Percentiles rank a stretch among this genome's conserved stretches.
phyloP scores from a whole-genome alignment of 2,113 vertebrate genomes.

The Cygnus atratus region DNA sequence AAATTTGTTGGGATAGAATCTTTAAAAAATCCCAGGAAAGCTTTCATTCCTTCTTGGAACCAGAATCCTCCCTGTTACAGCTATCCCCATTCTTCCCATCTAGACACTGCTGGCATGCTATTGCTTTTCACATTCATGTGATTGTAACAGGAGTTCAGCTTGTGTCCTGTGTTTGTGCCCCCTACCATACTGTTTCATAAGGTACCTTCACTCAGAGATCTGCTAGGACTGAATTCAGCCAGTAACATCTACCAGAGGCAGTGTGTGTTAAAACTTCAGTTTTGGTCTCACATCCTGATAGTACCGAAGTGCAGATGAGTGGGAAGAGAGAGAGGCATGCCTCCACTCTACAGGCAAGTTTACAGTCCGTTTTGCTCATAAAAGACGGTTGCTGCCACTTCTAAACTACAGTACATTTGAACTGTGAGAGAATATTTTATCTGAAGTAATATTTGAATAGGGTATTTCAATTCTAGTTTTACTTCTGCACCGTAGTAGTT shows the following conservation, averaged over 20 bases:
- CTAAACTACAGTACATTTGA: background rate
- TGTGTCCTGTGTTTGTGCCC: background rate
- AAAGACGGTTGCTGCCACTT: background rate
- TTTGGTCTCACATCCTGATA: background rate
- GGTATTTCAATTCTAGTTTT: background rate
- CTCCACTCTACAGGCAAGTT: background rate
- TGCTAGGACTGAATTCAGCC: background rate
- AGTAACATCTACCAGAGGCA: background rate
- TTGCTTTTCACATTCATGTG: background rate
- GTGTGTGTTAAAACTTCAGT: background rate
- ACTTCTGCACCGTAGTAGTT: background rate
- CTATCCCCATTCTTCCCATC: background rate
- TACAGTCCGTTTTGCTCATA: background rate
- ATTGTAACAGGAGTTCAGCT: too few species aligned
- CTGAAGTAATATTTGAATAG: background rate
- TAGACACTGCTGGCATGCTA: background rate
- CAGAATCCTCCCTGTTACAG: background rate
- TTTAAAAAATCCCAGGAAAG: background rate
- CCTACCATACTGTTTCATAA: background rate
- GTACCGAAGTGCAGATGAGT: background rate
- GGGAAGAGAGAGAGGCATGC: background rate
- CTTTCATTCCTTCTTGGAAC: background rate
- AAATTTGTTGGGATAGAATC: background rate
- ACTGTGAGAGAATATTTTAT: background rate
- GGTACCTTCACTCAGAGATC: background rate